Conservation (phyloP, 1,140 invertebrate species). For the Drosophila leontia region DNA sequence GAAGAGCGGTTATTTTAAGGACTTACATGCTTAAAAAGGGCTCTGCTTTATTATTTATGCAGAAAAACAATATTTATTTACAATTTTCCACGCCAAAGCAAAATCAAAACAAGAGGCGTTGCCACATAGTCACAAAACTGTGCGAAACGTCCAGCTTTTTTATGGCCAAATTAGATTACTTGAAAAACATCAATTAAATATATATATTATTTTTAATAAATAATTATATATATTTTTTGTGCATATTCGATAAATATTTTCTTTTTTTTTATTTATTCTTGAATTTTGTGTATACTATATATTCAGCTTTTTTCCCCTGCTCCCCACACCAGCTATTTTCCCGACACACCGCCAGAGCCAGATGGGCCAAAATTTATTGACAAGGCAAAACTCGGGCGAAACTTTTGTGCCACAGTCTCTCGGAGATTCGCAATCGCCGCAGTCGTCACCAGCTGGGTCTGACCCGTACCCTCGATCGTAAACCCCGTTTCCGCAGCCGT, state of each 20-base stretch:
- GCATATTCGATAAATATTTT: too few relatives aligned
- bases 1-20: too few relatives aligned
- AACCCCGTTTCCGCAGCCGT: neutral
- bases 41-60: neutral
- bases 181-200: too few relatives aligned
- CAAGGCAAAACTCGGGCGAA: neutral
- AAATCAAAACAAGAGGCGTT: conserved; percentile 29
- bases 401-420: conserved; percentile 8
- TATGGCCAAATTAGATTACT: neutral
- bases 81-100: neutral
- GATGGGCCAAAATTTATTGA: neutral
- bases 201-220: too few relatives aligned
- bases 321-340: neutral
- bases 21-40: conserved; percentile 43
- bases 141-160: neutral
- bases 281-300: too few relatives aligned
- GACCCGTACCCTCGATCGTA: neutral
- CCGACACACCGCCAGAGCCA: neutral
- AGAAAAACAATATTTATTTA: conserved; percentile 10
- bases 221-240: too few relatives aligned
- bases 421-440: conserved; percentile 10
- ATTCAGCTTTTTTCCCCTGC: neutral
- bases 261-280: too few relatives aligned
- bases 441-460: conserved; percentile 2
- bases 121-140: neutral